Conservation (phyloP, 2,797 vertebrate genomes). For the Eulemur coronatus region DNA sequence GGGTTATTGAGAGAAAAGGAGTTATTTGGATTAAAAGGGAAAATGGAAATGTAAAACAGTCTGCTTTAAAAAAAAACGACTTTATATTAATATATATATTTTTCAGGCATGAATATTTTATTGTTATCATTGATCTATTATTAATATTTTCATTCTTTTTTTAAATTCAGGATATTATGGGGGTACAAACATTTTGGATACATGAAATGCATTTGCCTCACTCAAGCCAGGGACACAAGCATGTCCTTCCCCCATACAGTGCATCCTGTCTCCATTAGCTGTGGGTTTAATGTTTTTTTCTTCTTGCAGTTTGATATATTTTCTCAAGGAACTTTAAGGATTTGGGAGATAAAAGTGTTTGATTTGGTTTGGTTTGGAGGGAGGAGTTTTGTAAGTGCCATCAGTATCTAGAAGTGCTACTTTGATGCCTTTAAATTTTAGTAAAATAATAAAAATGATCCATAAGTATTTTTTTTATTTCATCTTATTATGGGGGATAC, state of each 20-base stretch:
- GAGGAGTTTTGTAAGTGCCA: not conserved
- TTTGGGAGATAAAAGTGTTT: not conserved
- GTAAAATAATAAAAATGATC: not conserved
- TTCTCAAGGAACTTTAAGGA: not conserved
- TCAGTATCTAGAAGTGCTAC: not conserved
- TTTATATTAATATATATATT: not conserved
- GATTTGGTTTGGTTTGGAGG: not conserved
- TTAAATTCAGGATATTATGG: not conserved
- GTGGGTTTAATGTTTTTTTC: too few species aligned
- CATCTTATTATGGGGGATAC: too few species aligned
- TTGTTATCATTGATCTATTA: too few species aligned
- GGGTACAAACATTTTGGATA: too few species aligned
- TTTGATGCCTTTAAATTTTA: not conserved
- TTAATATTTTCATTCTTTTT: not conserved
- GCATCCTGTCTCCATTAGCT: too few species aligned
- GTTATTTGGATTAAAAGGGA: not conserved
- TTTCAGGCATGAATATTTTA: not conserved
- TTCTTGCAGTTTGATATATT: not conserved
- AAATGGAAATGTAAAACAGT: not conserved
- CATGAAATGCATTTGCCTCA: too few species aligned
- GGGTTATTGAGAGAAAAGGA: not conserved
- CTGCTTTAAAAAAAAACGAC: not conserved
- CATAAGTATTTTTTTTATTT: too few species aligned
- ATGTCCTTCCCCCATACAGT: too few species aligned
- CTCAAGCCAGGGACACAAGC: too few species aligned